These are phyloP conservation scores for Apostichopus parvimensis DNA, from an alignment of 35 echinoderm and acorn worm genomes.

Conservation along the genomic window DNA sequence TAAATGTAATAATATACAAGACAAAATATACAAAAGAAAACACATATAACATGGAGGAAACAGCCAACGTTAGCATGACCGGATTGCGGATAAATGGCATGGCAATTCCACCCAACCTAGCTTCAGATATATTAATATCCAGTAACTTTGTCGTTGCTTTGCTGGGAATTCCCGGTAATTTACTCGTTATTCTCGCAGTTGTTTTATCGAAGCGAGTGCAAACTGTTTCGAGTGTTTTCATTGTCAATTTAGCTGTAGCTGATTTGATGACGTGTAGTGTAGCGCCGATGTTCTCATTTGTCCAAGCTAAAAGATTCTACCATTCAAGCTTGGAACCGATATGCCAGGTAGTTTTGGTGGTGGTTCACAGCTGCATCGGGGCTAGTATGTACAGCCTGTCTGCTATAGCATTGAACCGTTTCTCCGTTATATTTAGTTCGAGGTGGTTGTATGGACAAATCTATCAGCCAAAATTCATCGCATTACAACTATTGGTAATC, in stretches of 20 bases:
- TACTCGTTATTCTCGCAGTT: conserved; percentile 26
- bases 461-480: background rate
- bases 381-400: background rate
- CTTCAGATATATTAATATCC: background rate
- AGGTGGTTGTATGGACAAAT: background rate
- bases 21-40: too few species aligned
- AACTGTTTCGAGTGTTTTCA: background rate
- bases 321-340: background rate
- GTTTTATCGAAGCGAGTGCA: conserved; percentile 8
- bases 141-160: background rate
- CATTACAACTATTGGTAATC: background rate
- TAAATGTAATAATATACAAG: too few species aligned
- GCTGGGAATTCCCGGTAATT: conserved; percentile 5
- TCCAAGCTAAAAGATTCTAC: background rate
- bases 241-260: conserved; percentile 2
- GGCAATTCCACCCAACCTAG: background rate
- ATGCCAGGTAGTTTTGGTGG: background rate
- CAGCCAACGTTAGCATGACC: too few species aligned
- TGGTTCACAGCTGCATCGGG: background rate
- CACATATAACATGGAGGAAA: too few species aligned
- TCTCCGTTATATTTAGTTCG: background rate
- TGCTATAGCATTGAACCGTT: conserved; percentile 15
- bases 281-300: background rate
- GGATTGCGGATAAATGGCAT: background rate
- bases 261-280: conserved; percentile 7